Conservation (phyloP, 2,113 vertebrate species). For the Anser cygnoides region DNA sequence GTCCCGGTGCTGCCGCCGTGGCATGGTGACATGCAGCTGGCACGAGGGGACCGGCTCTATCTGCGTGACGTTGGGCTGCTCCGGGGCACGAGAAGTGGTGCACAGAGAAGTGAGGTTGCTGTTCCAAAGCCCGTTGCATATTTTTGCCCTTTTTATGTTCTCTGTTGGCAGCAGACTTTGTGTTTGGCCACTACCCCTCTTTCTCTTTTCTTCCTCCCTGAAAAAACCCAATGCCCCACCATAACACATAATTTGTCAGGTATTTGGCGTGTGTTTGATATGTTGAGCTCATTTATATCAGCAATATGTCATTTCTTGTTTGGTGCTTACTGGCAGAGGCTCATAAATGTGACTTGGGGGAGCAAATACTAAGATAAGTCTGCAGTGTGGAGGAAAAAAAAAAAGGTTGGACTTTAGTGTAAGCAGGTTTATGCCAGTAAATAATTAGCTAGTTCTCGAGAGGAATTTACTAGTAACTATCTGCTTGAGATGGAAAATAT, state of each 20-base stretch:
- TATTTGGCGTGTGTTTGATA: conserved; percentile 16
- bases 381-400: not conserved
- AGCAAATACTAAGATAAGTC: not conserved
- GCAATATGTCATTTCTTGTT: conserved; percentile 3
- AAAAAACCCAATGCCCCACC: not conserved
- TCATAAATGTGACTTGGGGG: not conserved
- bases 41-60: not conserved
- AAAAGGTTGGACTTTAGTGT: not conserved
- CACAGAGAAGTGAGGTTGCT: not conserved
- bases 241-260: not conserved
- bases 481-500: conserved; percentile 44
- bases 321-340: not conserved
- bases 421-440: conserved; percentile 34
- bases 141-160: not conserved
- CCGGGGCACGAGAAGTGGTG: not conserved
- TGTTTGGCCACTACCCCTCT: not conserved
- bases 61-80: too few relatives aligned
- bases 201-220: not conserved
- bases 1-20: too few relatives aligned
- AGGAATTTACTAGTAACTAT: conserved; percentile 28
- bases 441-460: conserved; percentile 33
- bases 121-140: not conserved
- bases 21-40: not conserved
- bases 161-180: not conserved
- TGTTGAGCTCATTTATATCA: not conserved